A percentile compares a stretch with the other conserved stretches of the same genome.
These are phyloP conservation scores for Papilio elwesi DNA, from an alignment of 2,888 invertebrate genomes.

Conservation along the genomic window DNA sequence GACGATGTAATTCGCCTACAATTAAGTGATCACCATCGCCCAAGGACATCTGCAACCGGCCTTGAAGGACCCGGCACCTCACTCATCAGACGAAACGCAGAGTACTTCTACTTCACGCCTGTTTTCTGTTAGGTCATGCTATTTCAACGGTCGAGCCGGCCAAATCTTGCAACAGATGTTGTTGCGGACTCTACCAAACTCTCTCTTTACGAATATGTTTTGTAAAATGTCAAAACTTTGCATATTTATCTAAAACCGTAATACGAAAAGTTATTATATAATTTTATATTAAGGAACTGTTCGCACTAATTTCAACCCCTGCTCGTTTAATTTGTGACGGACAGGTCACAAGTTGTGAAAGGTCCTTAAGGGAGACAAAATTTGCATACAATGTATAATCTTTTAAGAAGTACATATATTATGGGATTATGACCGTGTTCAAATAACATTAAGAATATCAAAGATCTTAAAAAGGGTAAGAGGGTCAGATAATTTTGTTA, in stretches of 20 bases:
- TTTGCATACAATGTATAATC: conserved; percentile 25
- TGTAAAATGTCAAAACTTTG: not conserved
- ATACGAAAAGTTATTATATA: conserved; percentile 6
- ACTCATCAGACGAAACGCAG: too few relatives aligned
- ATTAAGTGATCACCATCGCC: too few relatives aligned
- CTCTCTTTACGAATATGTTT: too few relatives aligned
- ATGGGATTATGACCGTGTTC: conserved; percentile 7
- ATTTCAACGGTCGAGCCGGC: too few relatives aligned
- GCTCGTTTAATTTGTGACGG: conserved; percentile 25
- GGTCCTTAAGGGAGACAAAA: conserved; percentile 14
- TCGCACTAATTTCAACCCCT: conserved; percentile 18
- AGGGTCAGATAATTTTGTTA: not conserved
- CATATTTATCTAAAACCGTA: not conserved
- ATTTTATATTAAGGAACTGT: conserved; percentile 25
- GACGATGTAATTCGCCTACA: too few relatives aligned
- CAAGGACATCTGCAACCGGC: too few relatives aligned
- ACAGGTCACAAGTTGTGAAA: conserved; percentile 23
- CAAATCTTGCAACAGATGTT: too few relatives aligned
- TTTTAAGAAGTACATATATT: conserved; percentile 1
- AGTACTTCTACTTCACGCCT: too few relatives aligned
- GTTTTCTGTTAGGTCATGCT: too few relatives aligned
- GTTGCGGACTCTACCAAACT: too few relatives aligned
- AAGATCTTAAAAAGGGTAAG: not conserved
- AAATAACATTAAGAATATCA: conserved; percentile 2
- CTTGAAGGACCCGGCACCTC: too few relatives aligned